Conservation (phyloP, 2,888 invertebrate genomes). For the Notodonta dromedarius region DNA sequence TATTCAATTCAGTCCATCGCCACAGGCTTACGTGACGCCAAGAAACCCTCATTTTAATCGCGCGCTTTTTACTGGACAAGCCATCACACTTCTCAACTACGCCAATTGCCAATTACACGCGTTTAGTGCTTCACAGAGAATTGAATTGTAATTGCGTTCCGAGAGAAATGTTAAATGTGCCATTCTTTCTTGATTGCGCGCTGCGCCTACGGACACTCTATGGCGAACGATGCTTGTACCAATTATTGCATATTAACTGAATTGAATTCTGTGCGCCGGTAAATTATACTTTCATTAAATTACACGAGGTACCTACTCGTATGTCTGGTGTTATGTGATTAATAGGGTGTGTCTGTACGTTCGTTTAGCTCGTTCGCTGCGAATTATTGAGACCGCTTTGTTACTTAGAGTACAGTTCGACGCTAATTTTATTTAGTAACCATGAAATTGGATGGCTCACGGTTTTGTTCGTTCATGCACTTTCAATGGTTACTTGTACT, state of each 20-base stretch:
- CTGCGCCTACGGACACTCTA: slow-evolving; percentile 47
- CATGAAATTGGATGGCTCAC: slow-evolving; percentile 75
- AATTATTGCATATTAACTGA: slow-evolving; percentile 76
- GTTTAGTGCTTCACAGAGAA: slow-evolving; percentile 65
- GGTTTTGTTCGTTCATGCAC: slow-evolving; percentile 54
- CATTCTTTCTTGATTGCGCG: slow-evolving; percentile 66
- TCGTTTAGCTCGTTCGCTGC: slow-evolving; percentile 68
- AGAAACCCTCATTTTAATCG: slow-evolving; percentile 57
- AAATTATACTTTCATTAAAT: slow-evolving; percentile 66
- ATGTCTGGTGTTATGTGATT: slow-evolving; percentile 58
- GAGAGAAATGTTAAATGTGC: slow-evolving; percentile 66
- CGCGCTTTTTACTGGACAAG: slow-evolving; percentile 43
- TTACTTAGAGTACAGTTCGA: slow-evolving; percentile 71
- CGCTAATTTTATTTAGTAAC: slow-evolving; percentile 81
- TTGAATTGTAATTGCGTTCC: slow-evolving; percentile 75
- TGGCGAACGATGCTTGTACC: slow-evolving; percentile 45
- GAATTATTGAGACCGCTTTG: slow-evolving; percentile 80
- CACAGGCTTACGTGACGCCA: slow-evolving; percentile 34
- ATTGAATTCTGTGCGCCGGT: slow-evolving; percentile 56
- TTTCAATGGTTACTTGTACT: slow-evolving; percentile 57
- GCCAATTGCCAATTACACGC: slow-evolving; percentile 50
- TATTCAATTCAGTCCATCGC: slow-evolving; percentile 18
- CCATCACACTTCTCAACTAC: slow-evolving; percentile 42
- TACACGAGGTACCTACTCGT: slow-evolving; percentile 52
- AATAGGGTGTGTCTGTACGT: slow-evolving; percentile 58